A percentile compares a stretch with the other conserved stretches of the same genome.
phyloP scores from a whole-genome alignment of 2,888 invertebrate genomes.

The Cybosia mesomella region DNA sequence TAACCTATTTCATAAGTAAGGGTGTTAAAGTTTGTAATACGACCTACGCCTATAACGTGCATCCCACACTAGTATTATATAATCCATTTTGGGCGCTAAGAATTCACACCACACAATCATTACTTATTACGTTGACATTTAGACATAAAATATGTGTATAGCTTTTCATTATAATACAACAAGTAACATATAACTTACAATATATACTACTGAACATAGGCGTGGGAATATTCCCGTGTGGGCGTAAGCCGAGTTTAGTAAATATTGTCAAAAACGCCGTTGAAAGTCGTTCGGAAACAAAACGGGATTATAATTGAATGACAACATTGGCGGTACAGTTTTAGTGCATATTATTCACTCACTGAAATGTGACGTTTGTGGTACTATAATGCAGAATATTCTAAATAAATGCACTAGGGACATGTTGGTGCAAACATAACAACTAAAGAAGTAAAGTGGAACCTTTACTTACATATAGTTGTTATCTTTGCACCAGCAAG shows the following conservation, averaged over 20 bases:
- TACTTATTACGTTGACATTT: background rate
- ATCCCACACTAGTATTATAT: background rate
- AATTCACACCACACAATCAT: background rate
- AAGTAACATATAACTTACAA: background rate
- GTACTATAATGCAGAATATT: background rate
- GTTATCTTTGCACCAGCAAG: too few relatives aligned
- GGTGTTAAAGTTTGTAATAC: background rate
- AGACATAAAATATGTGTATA: background rate
- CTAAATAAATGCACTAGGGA: too few relatives aligned
- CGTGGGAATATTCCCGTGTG: slow-evolving; percentile 5
- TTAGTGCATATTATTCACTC: background rate
- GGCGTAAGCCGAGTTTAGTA: background rate
- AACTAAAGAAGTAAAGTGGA: too few relatives aligned
- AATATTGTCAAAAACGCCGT: background rate
- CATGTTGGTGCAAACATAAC: too few relatives aligned
- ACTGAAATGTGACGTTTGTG: background rate
- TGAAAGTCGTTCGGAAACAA: background rate
- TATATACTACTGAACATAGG: background rate
- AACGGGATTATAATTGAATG: background rate
- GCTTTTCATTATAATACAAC: background rate
- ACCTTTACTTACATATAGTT: too few relatives aligned
- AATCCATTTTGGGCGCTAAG: background rate
- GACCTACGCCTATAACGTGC: background rate
- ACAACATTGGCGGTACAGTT: background rate
- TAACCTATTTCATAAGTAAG: slow-evolving; percentile 2